A percentile compares a stretch with the other conserved stretches of the same genome.
Conservation (phyloP, 2,113 vertebrate species). For the Pterocles burchelli region DNA sequence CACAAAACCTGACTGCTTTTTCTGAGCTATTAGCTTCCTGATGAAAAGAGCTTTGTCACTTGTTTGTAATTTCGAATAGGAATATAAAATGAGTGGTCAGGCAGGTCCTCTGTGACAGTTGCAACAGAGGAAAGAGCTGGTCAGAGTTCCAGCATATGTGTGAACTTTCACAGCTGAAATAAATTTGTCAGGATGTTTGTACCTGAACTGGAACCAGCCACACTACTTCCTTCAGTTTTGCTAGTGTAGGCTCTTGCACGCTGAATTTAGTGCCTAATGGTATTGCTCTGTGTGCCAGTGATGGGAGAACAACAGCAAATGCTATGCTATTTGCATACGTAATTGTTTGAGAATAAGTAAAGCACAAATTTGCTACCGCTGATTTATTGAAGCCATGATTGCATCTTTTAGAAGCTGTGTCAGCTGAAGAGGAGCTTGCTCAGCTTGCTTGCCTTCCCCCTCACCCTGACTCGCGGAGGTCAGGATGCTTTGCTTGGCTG, state of each 20-base stretch:
- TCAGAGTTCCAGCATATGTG: neutral
- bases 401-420: neutral
- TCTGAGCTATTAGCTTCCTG: neutral
- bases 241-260: neutral
- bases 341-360: neutral
- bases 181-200: neutral
- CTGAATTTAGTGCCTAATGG: neutral
- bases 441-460: neutral
- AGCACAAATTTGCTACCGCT: neutral
- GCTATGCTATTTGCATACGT: neutral
- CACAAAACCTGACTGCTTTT: neutral
- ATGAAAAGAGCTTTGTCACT: neutral
- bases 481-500: fast-evolving
- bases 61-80: neutral
- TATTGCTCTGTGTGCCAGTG: neutral
- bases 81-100: neutral
- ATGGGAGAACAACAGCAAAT: neutral
- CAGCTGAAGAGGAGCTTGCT: neutral
- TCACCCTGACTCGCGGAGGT: neutral
- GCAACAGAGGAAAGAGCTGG: neutral
- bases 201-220: neutral
- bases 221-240: neutral
- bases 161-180: neutral
- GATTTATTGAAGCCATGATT: neutral
- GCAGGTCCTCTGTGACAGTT: neutral